Base-by-base conservation (phyloP, 2,888 invertebrate species). In the Rhyacophila evoluta region DNA sequence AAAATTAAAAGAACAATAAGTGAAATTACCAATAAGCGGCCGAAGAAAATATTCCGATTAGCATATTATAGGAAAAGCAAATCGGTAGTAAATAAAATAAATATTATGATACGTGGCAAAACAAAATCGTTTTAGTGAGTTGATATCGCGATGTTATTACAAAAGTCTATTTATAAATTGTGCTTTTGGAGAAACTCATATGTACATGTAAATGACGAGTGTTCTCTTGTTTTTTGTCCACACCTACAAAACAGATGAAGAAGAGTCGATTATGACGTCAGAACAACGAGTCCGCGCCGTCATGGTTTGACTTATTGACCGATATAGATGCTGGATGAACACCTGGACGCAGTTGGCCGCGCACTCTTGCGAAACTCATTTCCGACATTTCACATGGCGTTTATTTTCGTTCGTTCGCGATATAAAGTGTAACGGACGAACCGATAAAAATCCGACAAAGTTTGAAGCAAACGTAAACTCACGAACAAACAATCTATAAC, bases 211-310 rank as follows among this genome's bases (percentile, higher is more conserved):
- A 33, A 33, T 15, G 41, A 41, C 6, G 29, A 41, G 15, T 41
- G 19, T 8, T 41, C 41, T 55, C 29, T 55, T 19, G 19, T 55
- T n/a, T n/a, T n/a, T 19, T 55, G 55, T 55, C 29, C 4, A 33
- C 29, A 33, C 29, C 6, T n/a, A 4, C 29, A 6, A 2, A 19
- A 1, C 55, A 8, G 4, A 55, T 19, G 55, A 25, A 55, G 55
- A 55, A 12, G 55, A 55, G 15, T 55, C 55, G 55, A 55, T 55
- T 55, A 55, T 55, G 55, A 55, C 55, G 55, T 55, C 19, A 25
- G 15, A 15, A 19, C 15, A 55, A 19, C 55, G 55, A 55, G 55
- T 19, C 15, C 55, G 19, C 25, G 55, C 55, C 29, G 29, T 33
- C 29, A 33, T 6, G 29, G 29, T 55, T 55, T 55, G 55, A 55